Base-by-base conservation (phyloP, 2,113 vertebrate species). In the Silurus glanis region DNA sequence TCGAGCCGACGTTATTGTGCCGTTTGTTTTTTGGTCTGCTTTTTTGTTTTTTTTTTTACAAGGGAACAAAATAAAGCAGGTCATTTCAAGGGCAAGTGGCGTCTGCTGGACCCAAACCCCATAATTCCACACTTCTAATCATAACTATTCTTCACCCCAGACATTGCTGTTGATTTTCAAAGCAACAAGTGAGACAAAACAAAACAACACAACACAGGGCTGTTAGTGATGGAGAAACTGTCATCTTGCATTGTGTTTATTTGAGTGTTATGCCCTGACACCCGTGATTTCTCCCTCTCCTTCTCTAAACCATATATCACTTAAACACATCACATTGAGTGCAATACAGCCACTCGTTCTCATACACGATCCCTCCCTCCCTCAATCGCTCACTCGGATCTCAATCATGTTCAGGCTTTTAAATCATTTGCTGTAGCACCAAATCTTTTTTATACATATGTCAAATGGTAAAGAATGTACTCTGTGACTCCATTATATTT, bases 1-100 rank as follows among this genome's bases (percentile, higher is more conserved):
- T 72, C n/a, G 69, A 69, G 85, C 55, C 0, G 23, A 61, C 69
- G 69, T 86, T 86, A 64, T 86, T 82, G 79, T 86, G 80, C 25
- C n/a, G 67, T 71, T 85, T 74, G 79, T 82, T 86, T 37, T 37
- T 37, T 37, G 37, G 37, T 37, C 37, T 37, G 37, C 37, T 37
- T 37, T 37, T 37, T 82, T 74, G 53, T 3, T 9, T 13, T 64
- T 37, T 25, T 64, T 64, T 82, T 45, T 23, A 19, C 55, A 25
- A 61, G 69, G 47, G 25, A 75, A 64, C 80, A 55, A 71, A 75
- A 82, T 53, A 25, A 58, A 62, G 53, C 5, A 51, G 69, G 58
- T 87, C 69, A 87, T 86, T 74, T 64, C 4, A 47, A 82, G 61
- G 66, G 45, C 85, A 82, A 19, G 61, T 28, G 45, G 37, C 25